Percentiles rank a stretch among this genome's conserved stretches.
phyloP scores from a whole-genome alignment of 2,888 invertebrate genomes.

The Xestia rhomboidea region DNA sequence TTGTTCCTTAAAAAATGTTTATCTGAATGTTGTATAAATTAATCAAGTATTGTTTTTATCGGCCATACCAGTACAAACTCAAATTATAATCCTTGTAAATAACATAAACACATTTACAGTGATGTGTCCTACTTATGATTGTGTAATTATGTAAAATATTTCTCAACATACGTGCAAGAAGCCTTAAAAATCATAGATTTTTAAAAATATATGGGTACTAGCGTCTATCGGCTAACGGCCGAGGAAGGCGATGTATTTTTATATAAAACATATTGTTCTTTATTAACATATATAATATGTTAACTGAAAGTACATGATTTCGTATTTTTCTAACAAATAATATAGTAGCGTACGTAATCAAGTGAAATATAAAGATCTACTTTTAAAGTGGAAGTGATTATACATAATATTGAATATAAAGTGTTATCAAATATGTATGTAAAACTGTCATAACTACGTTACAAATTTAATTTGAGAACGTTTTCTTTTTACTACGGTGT shows the following conservation, averaged over 20 bases:
- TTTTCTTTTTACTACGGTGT: slow-evolving; percentile 76
- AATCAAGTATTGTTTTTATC: slow-evolving; percentile 80
- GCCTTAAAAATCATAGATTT: slow-evolving; percentile 91
- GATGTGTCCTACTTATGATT: slow-evolving; percentile 85
- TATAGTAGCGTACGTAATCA: slow-evolving; percentile 84
- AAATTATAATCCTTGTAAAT: slow-evolving; percentile 84
- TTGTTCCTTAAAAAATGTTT: slow-evolving; percentile 80
- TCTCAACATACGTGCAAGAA: slow-evolving; percentile 88
- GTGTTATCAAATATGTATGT: slow-evolving; percentile 77
- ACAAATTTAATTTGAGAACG: slow-evolving; percentile 86
- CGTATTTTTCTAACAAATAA: slow-evolving; percentile 89
- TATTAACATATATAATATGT: slow-evolving; percentile 90
- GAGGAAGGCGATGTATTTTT: slow-evolving; percentile 89
- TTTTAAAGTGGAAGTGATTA: slow-evolving; percentile 84
- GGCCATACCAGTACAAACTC: slow-evolving; percentile 89
- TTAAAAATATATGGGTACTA: slow-evolving; percentile 88
- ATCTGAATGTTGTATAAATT: slow-evolving; percentile 82
- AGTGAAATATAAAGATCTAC: slow-evolving; percentile 80
- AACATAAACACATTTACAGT: slow-evolving; percentile 84
- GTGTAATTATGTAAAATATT: slow-evolving; percentile 87
- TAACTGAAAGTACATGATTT: slow-evolving; percentile 90
- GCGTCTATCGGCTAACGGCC: slow-evolving; percentile 85
- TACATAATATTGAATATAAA: slow-evolving; percentile 77
- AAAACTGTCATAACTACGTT: slow-evolving; percentile 78
- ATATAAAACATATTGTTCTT: slow-evolving; percentile 90